Evolutionary conservation across 2,797 vertebrate genomes (phyloP).

Genomic region (Dromococcyx pavoninus): DNA sequence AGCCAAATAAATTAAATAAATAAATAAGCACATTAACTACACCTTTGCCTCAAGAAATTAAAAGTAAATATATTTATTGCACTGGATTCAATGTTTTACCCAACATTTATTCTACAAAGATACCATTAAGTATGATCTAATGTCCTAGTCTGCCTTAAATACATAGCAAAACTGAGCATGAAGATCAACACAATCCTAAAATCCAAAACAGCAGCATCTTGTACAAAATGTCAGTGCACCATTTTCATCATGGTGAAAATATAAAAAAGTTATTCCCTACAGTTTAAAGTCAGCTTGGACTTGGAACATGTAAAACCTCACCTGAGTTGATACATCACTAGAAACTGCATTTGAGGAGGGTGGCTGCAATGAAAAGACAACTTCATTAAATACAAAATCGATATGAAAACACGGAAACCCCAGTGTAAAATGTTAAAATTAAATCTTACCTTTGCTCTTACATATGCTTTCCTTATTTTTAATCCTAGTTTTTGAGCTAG

Average conservation of each 20-base stretch:
- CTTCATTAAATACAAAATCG: slow-evolving; percentile 16
- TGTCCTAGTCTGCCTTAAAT: background rate
- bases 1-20: background rate
- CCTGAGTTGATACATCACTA: slow-evolving; percentile 81
- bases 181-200: background rate
- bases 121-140: background rate
- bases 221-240: background rate
- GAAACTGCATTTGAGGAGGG: slow-evolving; percentile 84
- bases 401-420: background rate
- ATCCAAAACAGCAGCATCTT: background rate
- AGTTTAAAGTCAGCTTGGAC: background rate
- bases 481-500: slow-evolving; percentile 93
- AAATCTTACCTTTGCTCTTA: slow-evolving; percentile 89
- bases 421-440: background rate
- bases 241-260: background rate
- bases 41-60: background rate
- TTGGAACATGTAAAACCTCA: slow-evolving; percentile 65
- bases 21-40: background rate
- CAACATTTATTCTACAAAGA: background rate
- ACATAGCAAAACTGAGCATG: background rate
- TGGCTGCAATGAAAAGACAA: slow-evolving; percentile 79
- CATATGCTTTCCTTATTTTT: slow-evolving; percentile 97
- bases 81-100: background rate
- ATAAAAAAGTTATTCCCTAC: background rate
- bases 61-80: background rate